Conservation (phyloP, 2,888 invertebrate genomes). For the Drosophila maculinotata region DNA sequence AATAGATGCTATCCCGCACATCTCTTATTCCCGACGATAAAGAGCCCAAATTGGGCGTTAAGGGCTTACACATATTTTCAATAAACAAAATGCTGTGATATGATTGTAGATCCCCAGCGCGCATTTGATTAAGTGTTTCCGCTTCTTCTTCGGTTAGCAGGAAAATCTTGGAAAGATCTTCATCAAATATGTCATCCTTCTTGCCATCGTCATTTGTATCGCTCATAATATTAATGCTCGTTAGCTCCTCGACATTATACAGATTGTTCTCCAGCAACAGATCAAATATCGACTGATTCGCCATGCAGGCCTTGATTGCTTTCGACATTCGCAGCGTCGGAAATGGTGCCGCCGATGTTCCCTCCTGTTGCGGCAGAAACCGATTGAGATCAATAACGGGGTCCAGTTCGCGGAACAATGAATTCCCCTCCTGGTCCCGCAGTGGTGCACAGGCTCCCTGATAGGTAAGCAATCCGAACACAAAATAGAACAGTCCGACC, state of each 20-base stretch:
- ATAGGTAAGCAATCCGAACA: conserved; percentile 88
- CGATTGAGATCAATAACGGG: conserved; percentile 19
- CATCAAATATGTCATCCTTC: conserved; percentile 2
- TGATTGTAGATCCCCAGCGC: conserved; percentile 6
- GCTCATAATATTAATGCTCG: conserved; percentile 4
- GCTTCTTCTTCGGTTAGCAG: conserved; percentile 26
- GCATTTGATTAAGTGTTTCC: neutral
- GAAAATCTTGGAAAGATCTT: conserved; percentile 12
- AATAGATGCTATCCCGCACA: neutral
- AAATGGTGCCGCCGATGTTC: too few relatives aligned
- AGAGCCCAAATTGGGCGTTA: conserved; percentile 16
- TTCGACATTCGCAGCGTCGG: conserved; percentile 39
- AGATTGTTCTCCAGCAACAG: conserved; percentile 15
- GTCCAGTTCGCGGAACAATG: conserved; percentile 45
- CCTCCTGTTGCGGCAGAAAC: conserved; percentile 10
- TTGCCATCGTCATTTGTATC: neutral
- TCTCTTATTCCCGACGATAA: neutral
- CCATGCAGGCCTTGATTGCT: conserved; percentile 36
- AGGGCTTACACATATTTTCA: conserved; percentile 20
- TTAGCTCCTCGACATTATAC: conserved; percentile 25
- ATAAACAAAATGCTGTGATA: conserved; percentile 35
- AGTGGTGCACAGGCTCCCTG: conserved; percentile 92
- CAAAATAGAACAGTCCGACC: conserved; percentile 89
- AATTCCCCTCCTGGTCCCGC: conserved; percentile 53
- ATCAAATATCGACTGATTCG: conserved; percentile 47